Base-by-base conservation (phyloP, 2,888 invertebrate genomes). In the Zaprionus lineosus region DNA sequence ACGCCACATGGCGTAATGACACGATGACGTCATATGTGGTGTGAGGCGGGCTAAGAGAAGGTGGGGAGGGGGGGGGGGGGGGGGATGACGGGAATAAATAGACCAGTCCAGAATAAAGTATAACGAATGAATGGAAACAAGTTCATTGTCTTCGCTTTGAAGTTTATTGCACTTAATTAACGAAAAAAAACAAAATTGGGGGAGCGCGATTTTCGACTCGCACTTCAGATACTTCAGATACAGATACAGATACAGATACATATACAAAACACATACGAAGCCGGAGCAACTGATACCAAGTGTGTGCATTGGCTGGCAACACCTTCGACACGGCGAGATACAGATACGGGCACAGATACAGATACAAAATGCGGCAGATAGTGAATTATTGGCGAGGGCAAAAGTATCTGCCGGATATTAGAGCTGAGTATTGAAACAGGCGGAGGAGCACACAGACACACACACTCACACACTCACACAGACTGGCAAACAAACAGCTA, bases 121-220 rank as follows among this genome's bases (percentile, higher is more conserved):
- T n/a, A n/a, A n/a, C n/a, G n/a, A n/a, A n/a, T n/a, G n/a, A n/a
- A n/a, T n/a, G n/a, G 61, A 51, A 57, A 61, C 61, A 60, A 62
- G 68, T 83, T 74, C 78, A 79, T 65, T 74, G 76, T 72, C 79
- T 78, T 52, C 11, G 51, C 41, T 28, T 15, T 36, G 37, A 56
- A 81, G 84, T 84, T 83, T 83, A 74, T 71, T 84, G 78, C 82
- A 75, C 82, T 82, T 78, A 75, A 74, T 76, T 70, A 79, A 74
- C 62, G 59, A 68, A 37, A 71, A 11, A 14, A 3, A 24, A n/a
- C n/a, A 15, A 44, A 15, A 11, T 14, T n/a, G 6, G 18, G 58
- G 11, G 21, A 37, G 26, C 9, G 33, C 36, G 24, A 40, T 19
- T 46, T 36, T 18, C 9, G 46, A n/a, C n/a, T n/a, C n/a, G n/a